These are phyloP conservation scores for Alca torda DNA, from an alignment of 2,797 vertebrate genomes.

Conservation along the genomic window DNA sequence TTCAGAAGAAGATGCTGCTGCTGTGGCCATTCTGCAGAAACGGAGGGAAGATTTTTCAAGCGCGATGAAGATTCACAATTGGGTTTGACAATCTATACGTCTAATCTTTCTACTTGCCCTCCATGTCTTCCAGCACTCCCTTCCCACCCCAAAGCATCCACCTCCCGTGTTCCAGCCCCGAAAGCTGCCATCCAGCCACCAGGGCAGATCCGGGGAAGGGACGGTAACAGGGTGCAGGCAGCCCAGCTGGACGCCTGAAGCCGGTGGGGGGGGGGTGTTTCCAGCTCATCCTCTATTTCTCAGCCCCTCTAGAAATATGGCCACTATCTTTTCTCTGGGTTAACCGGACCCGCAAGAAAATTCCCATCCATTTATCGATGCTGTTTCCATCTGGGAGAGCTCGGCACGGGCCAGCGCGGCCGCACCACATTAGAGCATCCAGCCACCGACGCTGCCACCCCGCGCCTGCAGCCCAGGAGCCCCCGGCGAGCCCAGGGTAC, in stretches of 20 bases:
- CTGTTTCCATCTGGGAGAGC: accelerated
- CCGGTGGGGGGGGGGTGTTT: not conserved
- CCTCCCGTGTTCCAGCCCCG: not conserved
- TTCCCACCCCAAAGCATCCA: not conserved
- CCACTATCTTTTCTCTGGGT: not conserved
- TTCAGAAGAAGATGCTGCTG: not conserved
- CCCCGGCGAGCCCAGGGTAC: accelerated
- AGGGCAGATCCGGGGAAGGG: not conserved
- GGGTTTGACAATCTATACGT: not conserved
- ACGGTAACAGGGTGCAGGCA: accelerated
- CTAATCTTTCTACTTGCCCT: not conserved
- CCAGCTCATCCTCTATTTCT: not conserved
- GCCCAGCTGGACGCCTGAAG: not conserved
- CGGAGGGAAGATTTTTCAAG: not conserved
- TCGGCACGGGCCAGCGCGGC: accelerated
- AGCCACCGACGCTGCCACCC: accelerated
- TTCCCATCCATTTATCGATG: not conserved
- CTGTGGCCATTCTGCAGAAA: not conserved
- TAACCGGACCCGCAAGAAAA: not conserved
- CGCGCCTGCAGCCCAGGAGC: not conserved
- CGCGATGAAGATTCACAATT: not conserved
- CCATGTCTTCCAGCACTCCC: not conserved
- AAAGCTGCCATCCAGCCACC: not conserved
- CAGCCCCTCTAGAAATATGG: not conserved
- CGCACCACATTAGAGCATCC: not conserved